phyloP scores from a whole-genome alignment of 2,888 invertebrate genomes.

The Brachypalpus laphriformis region DNA sequence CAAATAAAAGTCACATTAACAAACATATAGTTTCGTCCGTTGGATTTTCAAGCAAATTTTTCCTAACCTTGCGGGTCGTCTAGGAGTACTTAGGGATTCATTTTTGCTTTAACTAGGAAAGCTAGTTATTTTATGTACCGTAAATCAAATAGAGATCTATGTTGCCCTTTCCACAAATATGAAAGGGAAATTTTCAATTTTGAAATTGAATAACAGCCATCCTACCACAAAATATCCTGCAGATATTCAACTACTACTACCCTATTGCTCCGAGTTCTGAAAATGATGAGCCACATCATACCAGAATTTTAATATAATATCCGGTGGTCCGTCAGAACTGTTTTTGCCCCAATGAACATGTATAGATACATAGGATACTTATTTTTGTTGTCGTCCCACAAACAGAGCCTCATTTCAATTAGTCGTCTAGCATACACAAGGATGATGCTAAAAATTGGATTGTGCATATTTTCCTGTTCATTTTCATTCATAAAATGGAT shows the following conservation, averaged over 20 bases:
- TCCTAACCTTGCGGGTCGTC: too few species aligned
- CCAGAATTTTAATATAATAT: slow-evolving; percentile 31
- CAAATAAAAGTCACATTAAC: too few species aligned
- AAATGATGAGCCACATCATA: slow-evolving; percentile 39
- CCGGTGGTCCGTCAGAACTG: slow-evolving; percentile 4
- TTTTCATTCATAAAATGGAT: not conserved
- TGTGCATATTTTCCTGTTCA: not conserved
- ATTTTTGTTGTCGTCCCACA: not conserved
- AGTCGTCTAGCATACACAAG: slow-evolving; percentile 11
- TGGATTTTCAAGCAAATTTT: too few species aligned
- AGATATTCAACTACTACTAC: slow-evolving; percentile 17
- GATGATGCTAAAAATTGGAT: slow-evolving; percentile 4
- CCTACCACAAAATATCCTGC: slow-evolving; percentile 32
- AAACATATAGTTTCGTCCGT: too few species aligned
- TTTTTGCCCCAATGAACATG: slow-evolving; percentile 14
- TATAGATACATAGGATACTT: not conserved
- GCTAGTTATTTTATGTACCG: too few species aligned
- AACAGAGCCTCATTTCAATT: slow-evolving; percentile 39
- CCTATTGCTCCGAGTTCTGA: slow-evolving; percentile 9
- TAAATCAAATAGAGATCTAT: too few species aligned
- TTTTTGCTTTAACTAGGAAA: too few species aligned
- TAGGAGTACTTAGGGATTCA: too few species aligned
- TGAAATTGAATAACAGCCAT: slow-evolving; percentile 42
- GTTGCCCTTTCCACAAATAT: not conserved
- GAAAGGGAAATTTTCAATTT: slow-evolving; percentile 33